phyloP scores from a whole-genome alignment of 2,888 invertebrate species.

The Shargacucullia verbasci region DNA sequence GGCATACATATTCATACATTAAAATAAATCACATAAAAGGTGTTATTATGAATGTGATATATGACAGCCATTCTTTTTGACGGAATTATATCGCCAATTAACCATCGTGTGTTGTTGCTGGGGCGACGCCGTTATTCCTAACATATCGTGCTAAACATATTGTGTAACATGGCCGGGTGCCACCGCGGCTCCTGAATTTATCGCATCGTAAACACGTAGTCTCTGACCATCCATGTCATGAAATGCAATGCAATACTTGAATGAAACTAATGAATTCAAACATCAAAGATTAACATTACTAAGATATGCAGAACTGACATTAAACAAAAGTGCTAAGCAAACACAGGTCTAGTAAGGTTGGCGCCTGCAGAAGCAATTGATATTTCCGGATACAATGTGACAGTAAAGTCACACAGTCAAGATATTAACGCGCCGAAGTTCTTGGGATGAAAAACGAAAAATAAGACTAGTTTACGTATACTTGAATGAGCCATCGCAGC shows the following conservation, averaged over 20 bases:
- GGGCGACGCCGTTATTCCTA: slow-evolving; percentile 22
- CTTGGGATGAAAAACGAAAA: too few relatives aligned
- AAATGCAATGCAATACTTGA: slow-evolving; percentile 53
- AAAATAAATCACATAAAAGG: slow-evolving; percentile 41
- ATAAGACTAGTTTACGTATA: too few relatives aligned
- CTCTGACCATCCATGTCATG: slow-evolving; percentile 43
- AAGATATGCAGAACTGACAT: slow-evolving; percentile 17
- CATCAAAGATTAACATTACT: slow-evolving; percentile 42
- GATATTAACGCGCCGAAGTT: too few relatives aligned
- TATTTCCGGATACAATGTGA: too few relatives aligned
- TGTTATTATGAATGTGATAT: slow-evolving; percentile 41
- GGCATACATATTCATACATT: slow-evolving; percentile 24
- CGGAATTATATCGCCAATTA: slow-evolving; percentile 41
- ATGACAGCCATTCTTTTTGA: slow-evolving; percentile 26
- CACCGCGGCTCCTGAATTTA: slow-evolving; percentile 58
- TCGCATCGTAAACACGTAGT: slow-evolving; percentile 61
- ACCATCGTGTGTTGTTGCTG: slow-evolving; percentile 31
- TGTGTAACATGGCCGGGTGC: slow-evolving; percentile 57
- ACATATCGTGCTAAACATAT: slow-evolving; percentile 45
- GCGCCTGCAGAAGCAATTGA: too few relatives aligned
- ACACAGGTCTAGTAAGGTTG: too few relatives aligned
- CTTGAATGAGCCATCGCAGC: slow-evolving; percentile 24
- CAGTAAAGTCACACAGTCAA: too few relatives aligned
- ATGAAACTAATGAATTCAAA: slow-evolving; percentile 45
- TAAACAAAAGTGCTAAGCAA: too few relatives aligned